These are phyloP conservation scores for Ctenopoma kingsleyae DNA, from an alignment of 2,797 vertebrate species.

Conservation along the genomic window DNA sequence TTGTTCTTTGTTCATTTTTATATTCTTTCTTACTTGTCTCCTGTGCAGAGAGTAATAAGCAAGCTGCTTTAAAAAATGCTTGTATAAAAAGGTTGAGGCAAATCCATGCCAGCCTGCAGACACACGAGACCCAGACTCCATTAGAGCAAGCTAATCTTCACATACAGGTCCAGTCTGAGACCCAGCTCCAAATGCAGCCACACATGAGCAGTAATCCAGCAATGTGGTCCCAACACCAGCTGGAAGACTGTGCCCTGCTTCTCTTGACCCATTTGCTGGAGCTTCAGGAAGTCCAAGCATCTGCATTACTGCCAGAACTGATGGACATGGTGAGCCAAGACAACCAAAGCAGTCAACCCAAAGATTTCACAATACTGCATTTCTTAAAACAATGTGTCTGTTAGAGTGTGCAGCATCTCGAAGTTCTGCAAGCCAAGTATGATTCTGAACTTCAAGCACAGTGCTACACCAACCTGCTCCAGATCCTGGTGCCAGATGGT, in stretches of 20 bases:
- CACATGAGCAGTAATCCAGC: neutral
- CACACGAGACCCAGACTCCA: slow-evolving; percentile 2
- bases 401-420: slow-evolving; percentile 59
- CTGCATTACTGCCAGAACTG: slow-evolving; percentile 60
- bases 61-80: slow-evolving; percentile 52
- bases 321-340: slow-evolving; percentile 64
- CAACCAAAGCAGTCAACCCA: neutral
- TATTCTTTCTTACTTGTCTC: slow-evolving; percentile 19
- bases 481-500: slow-evolving; percentile 60
- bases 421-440: slow-evolving; percentile 58
- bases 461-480: slow-evolving; percentile 57
- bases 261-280: slow-evolving; percentile 76
- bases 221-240: slow-evolving; percentile 21
- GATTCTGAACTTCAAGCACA: slow-evolving; percentile 57
- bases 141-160: slow-evolving; percentile 17
- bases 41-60: slow-evolving; percentile 33
- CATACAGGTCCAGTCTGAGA: neutral
- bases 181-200: slow-evolving; percentile 19
- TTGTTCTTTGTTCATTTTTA: neutral
- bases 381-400: slow-evolving; percentile 13
- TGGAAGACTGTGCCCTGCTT: slow-evolving; percentile 66
- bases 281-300: slow-evolving; percentile 77
- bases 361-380: neutral
- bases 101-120: slow-evolving; percentile 59
- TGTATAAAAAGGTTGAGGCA: slow-evolving; percentile 75